Evolutionary conservation across 2,888 invertebrate species (phyloP), one percentile per base, ranked within the genome.

Genomic region (Torymus auratus): DNA sequence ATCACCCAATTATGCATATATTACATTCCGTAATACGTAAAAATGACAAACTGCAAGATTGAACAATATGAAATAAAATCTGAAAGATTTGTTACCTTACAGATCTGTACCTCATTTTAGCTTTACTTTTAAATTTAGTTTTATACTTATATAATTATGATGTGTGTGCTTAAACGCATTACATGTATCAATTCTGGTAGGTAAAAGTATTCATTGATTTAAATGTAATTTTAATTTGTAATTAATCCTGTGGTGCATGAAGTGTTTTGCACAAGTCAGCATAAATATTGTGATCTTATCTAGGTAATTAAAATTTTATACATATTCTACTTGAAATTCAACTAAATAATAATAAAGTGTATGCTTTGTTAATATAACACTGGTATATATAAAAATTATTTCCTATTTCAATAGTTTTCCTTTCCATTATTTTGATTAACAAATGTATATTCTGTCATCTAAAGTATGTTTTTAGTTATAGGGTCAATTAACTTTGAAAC

Each of bases 301-400:
- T 71, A 72, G 20, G 52, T 65, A 60, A 52, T 10, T 53, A 56
- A 20, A 53, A 58, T 71, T 78, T 73, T 78, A 73, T 72, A 73
- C 50, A 58, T 20, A 55, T 61, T 55, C 23, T 58, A 67, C 13
- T 41, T 55, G 10, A 61, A 41, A 78, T 53, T 78, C 2, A 52
- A 73, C 10, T 67, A 7, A 56, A 15, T 65, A 76, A 64, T 60
- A 78, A 78, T 73, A 72, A 78, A 71, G 11, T 71, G n/a, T 60
- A 78, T 68, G 41, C 55, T 52, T 76, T 74, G 58, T 68, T 41
- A 41, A 28, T 28, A 28, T 28, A 28, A 41, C 41, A 41, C 28
- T 7, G 5, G 28, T 28, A 28, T 7, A 41, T 41, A 41, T 7
- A 7, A 41, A 41, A 41, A 41, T 41, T 41, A 41, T 41, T 75